Evolutionary conservation across 2,113 vertebrate species (phyloP), one percentile per base, ranked within the genome.

Genomic region (Neolamprologus ventralis): DNA sequence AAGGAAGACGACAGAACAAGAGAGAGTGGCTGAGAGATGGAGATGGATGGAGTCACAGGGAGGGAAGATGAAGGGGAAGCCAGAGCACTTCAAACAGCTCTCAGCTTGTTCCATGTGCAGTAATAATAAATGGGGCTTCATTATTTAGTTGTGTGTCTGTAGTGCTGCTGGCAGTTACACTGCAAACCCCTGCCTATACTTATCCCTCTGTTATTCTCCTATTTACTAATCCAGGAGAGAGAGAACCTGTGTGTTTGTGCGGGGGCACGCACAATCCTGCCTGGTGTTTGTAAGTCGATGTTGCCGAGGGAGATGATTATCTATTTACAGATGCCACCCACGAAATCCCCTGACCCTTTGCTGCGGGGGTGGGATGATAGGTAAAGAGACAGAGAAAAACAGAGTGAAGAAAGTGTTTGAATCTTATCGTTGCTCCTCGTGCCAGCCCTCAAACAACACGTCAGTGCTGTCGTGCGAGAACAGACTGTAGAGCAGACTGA

Each of bases 241-340:
- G 42, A 75, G 10, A 75, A 75, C 42, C 71, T 63, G 86, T 85
- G 55, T 89, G 87, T 82, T 31, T 83, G 68, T 85, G 79, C 42
- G 73, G n/a, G 42, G 60, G 49, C 88, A 73, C 42, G n/a, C 19
- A 28, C 71, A 19, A 75, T 7, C 71, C 42, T 73, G 68, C 68
- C 40, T 75, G 71, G 71, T 57, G 87, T 88, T 51, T 89, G 45
- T 85, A 31, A 80, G 87, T 88, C 23, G 86, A 37, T 78, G 84
- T 89, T 90, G 88, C 88, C 84, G 86, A 86, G 92, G 90, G 94
- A 95, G 94, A 95, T 94, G 91, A 95, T 95, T 94, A 94, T 94
- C 93, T 96, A 94, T 96, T 95, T 96, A 94, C 93, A 95, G 94
- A 95, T 91, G 93, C 94, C 95, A 95, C 95, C 96, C 95, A 95